These are phyloP conservation scores for Arizona elegans DNA, from an alignment of 2,113 vertebrate genomes.

Conservation along the genomic window DNA sequence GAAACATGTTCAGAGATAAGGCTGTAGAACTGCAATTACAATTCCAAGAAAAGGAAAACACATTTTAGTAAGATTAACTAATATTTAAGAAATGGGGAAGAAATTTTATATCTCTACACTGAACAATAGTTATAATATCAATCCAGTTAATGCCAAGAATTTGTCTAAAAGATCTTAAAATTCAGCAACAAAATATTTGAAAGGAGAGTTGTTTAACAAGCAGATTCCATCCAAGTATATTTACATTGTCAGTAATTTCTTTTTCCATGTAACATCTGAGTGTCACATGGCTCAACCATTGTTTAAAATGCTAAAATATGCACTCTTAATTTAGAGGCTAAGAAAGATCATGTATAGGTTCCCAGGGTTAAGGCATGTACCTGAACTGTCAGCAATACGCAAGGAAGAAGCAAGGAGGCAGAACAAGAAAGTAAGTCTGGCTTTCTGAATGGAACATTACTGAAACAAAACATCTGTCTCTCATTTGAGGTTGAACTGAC, in stretches of 20 bases:
- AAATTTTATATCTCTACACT: not conserved
- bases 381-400: constrained; percentile 6
- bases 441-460: constrained; percentile 68
- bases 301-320: not conserved
- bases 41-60: not conserved
- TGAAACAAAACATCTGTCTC: constrained; percentile 79
- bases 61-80: not conserved
- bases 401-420: constrained; percentile 2
- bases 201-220: constrained; percentile 42
- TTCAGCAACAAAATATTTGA: constrained; percentile 34
- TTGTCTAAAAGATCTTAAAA: constrained; percentile 27
- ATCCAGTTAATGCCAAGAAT: not conserved
- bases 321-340: constrained; percentile 15
- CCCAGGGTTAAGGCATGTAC: not conserved
- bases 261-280: not conserved
- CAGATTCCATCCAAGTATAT: constrained; percentile 43
- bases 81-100: not conserved
- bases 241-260: constrained; percentile 43
- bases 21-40: not conserved
- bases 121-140: not conserved
- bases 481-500: constrained; percentile 74
- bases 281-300: not conserved
- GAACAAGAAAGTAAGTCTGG: constrained; percentile 55
- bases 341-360: constrained; percentile 17
- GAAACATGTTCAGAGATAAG: not conserved